Percentiles rank a stretch among this genome's conserved stretches.
These are phyloP conservation scores for Catotricha subobsoleta DNA, from an alignment of 2,888 invertebrate species.

Conservation along the genomic window DNA sequence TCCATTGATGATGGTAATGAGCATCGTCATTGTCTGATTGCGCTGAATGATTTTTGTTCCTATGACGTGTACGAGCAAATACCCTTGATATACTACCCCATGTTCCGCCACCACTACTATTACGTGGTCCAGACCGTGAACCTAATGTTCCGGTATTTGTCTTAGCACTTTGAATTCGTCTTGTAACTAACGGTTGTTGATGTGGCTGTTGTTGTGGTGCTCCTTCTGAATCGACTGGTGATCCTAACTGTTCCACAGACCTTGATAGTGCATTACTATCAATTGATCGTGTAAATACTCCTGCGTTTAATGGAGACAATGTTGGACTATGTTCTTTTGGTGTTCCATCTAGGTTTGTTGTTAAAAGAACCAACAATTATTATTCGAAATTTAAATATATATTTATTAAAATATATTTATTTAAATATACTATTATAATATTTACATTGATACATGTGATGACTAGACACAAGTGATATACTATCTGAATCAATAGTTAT, in stretches of 20 bases:
- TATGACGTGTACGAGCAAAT: constrained; percentile 68
- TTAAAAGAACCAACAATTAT: too few relatives aligned
- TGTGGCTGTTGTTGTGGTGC: too few relatives aligned
- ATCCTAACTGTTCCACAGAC: constrained; percentile 57
- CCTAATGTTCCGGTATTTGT: constrained; percentile 28
- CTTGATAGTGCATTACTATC: constrained; percentile 24
- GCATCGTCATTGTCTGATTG: constrained; percentile 11
- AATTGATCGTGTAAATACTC: constrained; percentile 53
- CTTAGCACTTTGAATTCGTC: constrained; percentile 24
- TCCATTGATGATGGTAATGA: constrained; percentile 28
- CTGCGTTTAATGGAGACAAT: constrained; percentile 57
- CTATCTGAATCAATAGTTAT: constrained; percentile 31
- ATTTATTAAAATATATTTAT: not conserved
- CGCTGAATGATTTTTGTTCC: constrained; percentile 50
- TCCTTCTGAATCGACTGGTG: constrained; percentile 54
- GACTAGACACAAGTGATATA: constrained; percentile 30
- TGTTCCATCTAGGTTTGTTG: constrained; percentile 65
- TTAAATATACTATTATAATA: too few relatives aligned
- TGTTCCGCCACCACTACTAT: too few relatives aligned
- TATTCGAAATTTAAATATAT: not conserved
- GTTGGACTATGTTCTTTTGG: constrained; percentile 73
- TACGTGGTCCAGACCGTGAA: constrained; percentile 38
- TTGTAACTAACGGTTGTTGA: too few relatives aligned
- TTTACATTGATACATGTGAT: constrained; percentile 31
- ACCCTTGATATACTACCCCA: constrained; percentile 88